These are phyloP conservation scores for Eptesicus fuscus DNA, from an alignment of 2,113 vertebrate genomes.

Conservation along the genomic window DNA sequence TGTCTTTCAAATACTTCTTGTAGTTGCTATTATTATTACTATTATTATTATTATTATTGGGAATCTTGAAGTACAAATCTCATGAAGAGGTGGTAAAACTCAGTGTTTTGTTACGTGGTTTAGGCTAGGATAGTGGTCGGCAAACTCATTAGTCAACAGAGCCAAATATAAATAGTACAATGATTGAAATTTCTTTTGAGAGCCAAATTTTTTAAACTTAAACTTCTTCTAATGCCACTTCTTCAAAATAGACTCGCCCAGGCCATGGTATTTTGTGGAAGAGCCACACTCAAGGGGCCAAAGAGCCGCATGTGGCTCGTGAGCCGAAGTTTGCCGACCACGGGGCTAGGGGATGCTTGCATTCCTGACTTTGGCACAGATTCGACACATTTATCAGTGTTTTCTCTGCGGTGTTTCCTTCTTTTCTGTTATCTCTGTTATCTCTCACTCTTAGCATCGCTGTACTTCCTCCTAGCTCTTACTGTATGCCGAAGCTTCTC, in stretches of 20 bases:
- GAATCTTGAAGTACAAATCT: not conserved
- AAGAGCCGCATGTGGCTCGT: no score
- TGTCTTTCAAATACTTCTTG: not conserved
- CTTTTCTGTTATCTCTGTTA: not conserved
- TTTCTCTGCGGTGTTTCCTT: not conserved
- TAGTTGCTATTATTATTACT: not conserved
- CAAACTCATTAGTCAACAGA: no score
- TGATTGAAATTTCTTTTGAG: no score
- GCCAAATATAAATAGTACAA: no score
- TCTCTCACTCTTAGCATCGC: not conserved
- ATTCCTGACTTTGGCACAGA: not conserved
- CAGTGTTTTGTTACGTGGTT: not conserved
- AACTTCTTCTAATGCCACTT: no score
- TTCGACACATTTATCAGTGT: not conserved
- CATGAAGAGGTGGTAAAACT: not conserved
- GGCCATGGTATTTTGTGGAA: no score
- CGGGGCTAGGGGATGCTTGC: no score
- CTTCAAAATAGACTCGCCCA: no score
- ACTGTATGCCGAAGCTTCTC: not conserved
- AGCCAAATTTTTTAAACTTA: no score
- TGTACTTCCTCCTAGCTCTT: not conserved
- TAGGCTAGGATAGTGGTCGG: no score
- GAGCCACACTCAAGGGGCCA: no score
- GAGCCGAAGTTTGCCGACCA: no score
- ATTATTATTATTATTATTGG: not conserved